Evolutionary conservation across 2,113 vertebrate species (phyloP), one percentile per base, ranked within the genome.

Genomic region (Cryptotis parvus): DNA sequence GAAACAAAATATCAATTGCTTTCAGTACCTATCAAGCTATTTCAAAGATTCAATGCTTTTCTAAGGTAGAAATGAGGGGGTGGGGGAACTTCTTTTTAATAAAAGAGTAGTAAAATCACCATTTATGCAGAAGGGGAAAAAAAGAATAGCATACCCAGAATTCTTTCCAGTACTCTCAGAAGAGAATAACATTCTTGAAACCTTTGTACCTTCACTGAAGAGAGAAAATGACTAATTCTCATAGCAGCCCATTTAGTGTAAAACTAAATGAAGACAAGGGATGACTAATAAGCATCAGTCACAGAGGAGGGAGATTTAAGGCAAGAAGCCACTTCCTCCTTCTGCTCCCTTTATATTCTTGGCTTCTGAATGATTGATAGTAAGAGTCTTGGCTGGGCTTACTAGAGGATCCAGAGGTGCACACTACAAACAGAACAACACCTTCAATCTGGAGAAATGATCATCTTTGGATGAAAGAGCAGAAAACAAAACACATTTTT

Each of bases 311-410:
- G 73, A 89, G 79, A 91, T 10, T 83, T 78, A 49, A 43, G 89
- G 95, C 91, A 87, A 94, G 89, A 91, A 39, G 79, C 74, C 24
- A 37, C 86, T 4, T 82, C 93, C 41, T 91, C 82, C 85, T 83
- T 84, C 84, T 49, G 45, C 45, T 49, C 45, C 45, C 45, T 49
- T 58, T 58, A 58, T 58, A 58, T 90, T 94, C 94, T 91, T 12
- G 49, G 95, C 92, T 90, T 93, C 90, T 52, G 92, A 93, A 85
- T 96, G 86, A 97, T 93, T 89, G 94, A 96, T 15, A 73, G 87
- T 39, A 74, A 94, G 86, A 76, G 69, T 88, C 79, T 91, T 3
- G 2, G 85, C 66, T 81, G 94, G 29, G 82, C 78, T 93, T 91
- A 75, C 8, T 81, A 41, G 58, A 55, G 84, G 85, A 91, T 84